phyloP scores from a whole-genome alignment of 1,140 invertebrate species.

The Brachystomella parvula region DNA sequence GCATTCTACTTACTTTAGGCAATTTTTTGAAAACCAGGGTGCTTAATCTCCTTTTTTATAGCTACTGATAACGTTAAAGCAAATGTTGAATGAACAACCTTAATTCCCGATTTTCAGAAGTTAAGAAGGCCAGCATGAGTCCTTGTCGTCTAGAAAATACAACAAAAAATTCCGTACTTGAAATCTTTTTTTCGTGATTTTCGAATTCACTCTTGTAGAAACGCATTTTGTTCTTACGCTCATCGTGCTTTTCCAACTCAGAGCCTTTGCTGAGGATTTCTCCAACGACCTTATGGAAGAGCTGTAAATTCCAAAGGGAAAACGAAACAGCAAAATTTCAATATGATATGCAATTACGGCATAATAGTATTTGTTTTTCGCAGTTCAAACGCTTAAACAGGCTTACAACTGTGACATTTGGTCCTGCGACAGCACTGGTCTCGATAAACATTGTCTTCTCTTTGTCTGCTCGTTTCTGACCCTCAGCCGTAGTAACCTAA shows the following conservation, averaged over 20 bases:
- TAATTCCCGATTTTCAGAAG: background rate
- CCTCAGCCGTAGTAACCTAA: background rate
- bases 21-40: background rate
- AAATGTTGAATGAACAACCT: background rate
- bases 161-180: background rate
- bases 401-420: conserved; percentile 11
- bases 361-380: background rate
- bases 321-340: background rate
- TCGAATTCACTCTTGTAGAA: background rate
- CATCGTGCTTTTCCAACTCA: no score
- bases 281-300: conserved; percentile 5
- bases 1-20: background rate
- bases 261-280: no score
- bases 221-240: no score
- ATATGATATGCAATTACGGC: background rate
- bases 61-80: background rate
- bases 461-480: background rate
- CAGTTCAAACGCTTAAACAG: background rate
- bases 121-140: background rate
- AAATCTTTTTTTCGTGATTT: background rate
- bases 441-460: conserved; percentile 7
- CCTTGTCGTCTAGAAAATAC: background rate
- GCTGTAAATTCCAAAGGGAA: background rate
- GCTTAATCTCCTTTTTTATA: background rate
- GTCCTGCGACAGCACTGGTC: conserved; percentile 9